phyloP scores from a whole-genome alignment of 2,888 invertebrate genomes.

The Vannuccia rotundouncinata region DNA sequence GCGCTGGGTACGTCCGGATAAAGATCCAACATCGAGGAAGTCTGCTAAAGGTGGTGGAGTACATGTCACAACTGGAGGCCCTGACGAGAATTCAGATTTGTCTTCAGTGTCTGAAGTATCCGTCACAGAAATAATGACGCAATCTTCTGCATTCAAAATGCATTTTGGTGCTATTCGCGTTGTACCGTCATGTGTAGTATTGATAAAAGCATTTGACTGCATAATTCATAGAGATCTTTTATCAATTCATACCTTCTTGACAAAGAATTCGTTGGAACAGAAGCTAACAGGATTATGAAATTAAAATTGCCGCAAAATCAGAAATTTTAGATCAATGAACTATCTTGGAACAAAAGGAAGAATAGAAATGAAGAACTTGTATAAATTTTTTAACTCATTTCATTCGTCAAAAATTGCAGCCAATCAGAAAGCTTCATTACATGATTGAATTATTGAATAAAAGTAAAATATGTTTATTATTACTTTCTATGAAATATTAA shows the following conservation, averaged over 20 bases:
- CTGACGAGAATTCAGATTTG: not conserved
- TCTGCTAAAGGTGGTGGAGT: not conserved
- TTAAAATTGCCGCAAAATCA: not conserved
- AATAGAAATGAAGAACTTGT: not conserved
- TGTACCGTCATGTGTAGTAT: no score
- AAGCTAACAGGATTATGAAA: not conserved
- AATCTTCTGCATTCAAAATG: no score
- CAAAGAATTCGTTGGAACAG: not conserved
- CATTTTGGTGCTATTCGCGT: no score
- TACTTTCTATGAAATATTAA: no score
- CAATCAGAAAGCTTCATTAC: no score
- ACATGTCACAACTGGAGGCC: not conserved
- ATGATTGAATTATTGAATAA: no score
- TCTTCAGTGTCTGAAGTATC: not conserved
- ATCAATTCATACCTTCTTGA: no score
- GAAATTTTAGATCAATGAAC: not conserved
- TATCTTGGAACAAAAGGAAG: not conserved
- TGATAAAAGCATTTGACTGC: no score
- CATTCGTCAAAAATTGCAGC: not conserved
- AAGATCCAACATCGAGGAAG: not conserved
- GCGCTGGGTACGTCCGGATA: not conserved
- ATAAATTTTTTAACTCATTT: not conserved
- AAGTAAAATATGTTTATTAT: no score
- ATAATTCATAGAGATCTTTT: no score
- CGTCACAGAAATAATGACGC: not conserved